Conservation (phyloP, 92 coral and sea anemone species). For the Chrysogorgia sp. region DNA sequence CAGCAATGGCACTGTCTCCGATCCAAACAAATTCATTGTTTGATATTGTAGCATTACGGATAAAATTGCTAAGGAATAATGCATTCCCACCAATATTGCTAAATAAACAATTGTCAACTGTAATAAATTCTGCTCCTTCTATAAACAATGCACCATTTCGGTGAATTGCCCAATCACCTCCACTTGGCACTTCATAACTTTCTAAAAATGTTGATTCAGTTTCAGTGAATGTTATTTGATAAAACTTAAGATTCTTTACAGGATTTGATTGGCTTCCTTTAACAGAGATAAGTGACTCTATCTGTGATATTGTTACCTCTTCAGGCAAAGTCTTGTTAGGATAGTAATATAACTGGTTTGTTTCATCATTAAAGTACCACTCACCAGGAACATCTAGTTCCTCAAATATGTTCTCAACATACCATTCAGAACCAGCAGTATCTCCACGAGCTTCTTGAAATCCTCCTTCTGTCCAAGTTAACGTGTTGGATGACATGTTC, state of each 20-base stretch:
- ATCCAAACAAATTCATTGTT: slow-evolving; percentile 46
- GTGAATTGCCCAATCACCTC: slow-evolving; percentile 46
- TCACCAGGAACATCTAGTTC: slow-evolving; percentile 44
- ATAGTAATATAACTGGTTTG: slow-evolving; percentile 32
- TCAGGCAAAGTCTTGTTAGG: slow-evolving; percentile 36
- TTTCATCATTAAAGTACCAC: slow-evolving; percentile 44
- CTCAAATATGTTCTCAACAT: slow-evolving; percentile 41
- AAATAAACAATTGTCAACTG: slow-evolving; percentile 20
- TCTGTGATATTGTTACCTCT: slow-evolving; percentile 40
- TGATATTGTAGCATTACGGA: slow-evolving; percentile 34
- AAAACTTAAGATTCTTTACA: slow-evolving; percentile 22
- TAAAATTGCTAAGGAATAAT: slow-evolving; percentile 33
- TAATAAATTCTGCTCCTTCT: slow-evolving; percentile 24
- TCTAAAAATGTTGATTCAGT: slow-evolving; percentile 45
- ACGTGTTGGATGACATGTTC: not conserved
- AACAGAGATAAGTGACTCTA: slow-evolving; percentile 28
- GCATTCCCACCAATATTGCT: slow-evolving; percentile 44
- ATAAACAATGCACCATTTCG: slow-evolving; percentile 41
- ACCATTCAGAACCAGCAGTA: slow-evolving; percentile 41
- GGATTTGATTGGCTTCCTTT: slow-evolving; percentile 33
- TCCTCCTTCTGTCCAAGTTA: slow-evolving; percentile 42
- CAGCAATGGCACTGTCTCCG: slow-evolving; percentile 37
- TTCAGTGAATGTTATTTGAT: slow-evolving; percentile 27
- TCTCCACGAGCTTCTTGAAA: slow-evolving; percentile 44
- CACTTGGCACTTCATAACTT: slow-evolving; percentile 44